phyloP scores from a whole-genome alignment of 2,797 vertebrate species.

The Myotis daubentonii region DNA sequence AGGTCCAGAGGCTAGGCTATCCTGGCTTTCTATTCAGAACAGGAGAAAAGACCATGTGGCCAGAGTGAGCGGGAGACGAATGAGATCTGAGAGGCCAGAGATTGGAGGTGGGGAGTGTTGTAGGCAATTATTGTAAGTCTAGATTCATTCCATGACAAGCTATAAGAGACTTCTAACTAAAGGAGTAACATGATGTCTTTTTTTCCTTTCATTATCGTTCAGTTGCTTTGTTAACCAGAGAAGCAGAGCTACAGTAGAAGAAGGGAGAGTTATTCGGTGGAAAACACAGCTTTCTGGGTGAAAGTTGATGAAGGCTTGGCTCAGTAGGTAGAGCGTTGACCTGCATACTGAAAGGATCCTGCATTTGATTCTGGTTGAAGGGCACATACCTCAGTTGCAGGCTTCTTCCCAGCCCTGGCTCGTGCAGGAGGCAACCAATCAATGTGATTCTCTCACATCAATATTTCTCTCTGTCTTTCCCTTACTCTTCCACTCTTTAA shows the following conservation, averaged over 20 bases:
- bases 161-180: constrained; percentile 15
- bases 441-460: too few relatives aligned
- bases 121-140: background rate
- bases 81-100: background rate
- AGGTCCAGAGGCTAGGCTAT: background rate
- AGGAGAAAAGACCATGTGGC: background rate
- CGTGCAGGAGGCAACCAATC: too few relatives aligned
- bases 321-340: too few relatives aligned
- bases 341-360: too few relatives aligned
- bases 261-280: background rate
- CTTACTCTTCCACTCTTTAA: too few relatives aligned
- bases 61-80: background rate
- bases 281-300: background rate
- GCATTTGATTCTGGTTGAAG: too few relatives aligned
- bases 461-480: too few relatives aligned
- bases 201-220: background rate
- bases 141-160: background rate
- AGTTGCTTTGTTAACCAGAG: background rate
- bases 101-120: background rate
- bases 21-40: background rate
- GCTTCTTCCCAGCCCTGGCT: too few relatives aligned
- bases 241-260: background rate
- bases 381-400: too few relatives aligned
- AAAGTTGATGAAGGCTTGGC: background rate
- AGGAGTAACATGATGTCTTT: background rate